These are phyloP conservation scores for Silurus asotus DNA, from an alignment of 2,113 vertebrate genomes.

Conservation along the genomic window DNA sequence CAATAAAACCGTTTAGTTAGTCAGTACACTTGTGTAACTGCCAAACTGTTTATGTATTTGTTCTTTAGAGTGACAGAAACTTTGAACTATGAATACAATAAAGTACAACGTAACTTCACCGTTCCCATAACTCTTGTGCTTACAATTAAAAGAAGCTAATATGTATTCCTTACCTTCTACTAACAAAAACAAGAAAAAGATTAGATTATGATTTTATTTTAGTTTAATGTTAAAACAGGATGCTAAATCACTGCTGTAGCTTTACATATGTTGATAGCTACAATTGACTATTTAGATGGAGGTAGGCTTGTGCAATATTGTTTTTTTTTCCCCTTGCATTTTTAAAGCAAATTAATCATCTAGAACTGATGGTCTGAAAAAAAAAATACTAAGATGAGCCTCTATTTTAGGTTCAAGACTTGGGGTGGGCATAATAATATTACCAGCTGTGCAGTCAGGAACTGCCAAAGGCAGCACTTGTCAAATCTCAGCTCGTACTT, in stretches of 20 bases:
- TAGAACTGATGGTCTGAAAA: background rate
- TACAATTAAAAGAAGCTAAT: background rate
- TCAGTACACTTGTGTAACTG: conserved; percentile 17
- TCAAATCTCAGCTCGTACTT: background rate
- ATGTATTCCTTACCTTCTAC: background rate
- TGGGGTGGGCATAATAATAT: background rate
- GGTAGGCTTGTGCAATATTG: background rate
- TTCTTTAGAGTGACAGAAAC: conserved; percentile 42
- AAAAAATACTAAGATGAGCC: background rate
- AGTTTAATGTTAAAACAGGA: background rate
- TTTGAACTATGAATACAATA: conserved; percentile 50
- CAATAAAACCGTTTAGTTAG: background rate
- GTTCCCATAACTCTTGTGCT: background rate
- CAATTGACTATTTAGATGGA: background rate
- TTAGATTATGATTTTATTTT: background rate
- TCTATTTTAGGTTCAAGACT: background rate
- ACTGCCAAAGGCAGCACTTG: background rate
- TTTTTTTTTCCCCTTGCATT: background rate
- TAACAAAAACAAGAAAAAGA: background rate
- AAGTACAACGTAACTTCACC: conserved; percentile 27
- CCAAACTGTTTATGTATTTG: conserved; percentile 33
- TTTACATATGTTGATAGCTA: background rate
- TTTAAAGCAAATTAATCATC: background rate
- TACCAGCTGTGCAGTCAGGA: background rate
- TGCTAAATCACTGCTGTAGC: background rate